phyloP scores from a whole-genome alignment of 2,888 invertebrate genomes.

The Coelopa pilipes region DNA sequence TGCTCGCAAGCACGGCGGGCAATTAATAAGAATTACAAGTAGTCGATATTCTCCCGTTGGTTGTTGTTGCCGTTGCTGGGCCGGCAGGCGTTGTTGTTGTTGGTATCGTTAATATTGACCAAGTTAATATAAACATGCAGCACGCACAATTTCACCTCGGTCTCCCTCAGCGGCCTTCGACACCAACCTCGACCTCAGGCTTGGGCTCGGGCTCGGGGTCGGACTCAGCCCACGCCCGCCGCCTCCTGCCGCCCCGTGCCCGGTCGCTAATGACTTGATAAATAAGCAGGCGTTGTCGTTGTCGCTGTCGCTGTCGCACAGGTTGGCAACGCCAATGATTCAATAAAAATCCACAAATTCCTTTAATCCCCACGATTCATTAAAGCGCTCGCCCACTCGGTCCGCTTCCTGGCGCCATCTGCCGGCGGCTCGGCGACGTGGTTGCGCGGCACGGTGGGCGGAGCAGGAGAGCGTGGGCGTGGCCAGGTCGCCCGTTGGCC shows the following conservation, averaged over 20 bases:
- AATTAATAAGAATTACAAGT: constrained; percentile 66
- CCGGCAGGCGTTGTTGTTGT: neutral
- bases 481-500: neutral
- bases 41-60: constrained; percentile 44
- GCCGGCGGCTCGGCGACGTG: neutral
- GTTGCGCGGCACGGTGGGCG: neutral
- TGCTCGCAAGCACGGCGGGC: constrained; percentile 35
- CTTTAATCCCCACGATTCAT: constrained; percentile 67
- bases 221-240: neutral
- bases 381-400: constrained; percentile 54
- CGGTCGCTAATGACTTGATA: constrained; percentile 63
- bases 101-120: constrained; percentile 26
- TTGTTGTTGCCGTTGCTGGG: constrained; percentile 7
- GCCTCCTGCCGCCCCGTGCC: neutral
- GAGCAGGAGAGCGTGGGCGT: neutral
- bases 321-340: constrained; percentile 61
- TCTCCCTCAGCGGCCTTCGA: constrained; percentile 21
- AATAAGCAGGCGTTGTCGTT: constrained; percentile 53
- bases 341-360: constrained; percentile 67
- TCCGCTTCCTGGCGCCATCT: constrained; percentile 1
- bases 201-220: neutral
- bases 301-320: constrained; percentile 40
- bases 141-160: neutral
- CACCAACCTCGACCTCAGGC: constrained; percentile 1
- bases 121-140: constrained; percentile 20